Conservation (phyloP, 2,113 vertebrate species). For the Dromaius novaehollandiae region DNA sequence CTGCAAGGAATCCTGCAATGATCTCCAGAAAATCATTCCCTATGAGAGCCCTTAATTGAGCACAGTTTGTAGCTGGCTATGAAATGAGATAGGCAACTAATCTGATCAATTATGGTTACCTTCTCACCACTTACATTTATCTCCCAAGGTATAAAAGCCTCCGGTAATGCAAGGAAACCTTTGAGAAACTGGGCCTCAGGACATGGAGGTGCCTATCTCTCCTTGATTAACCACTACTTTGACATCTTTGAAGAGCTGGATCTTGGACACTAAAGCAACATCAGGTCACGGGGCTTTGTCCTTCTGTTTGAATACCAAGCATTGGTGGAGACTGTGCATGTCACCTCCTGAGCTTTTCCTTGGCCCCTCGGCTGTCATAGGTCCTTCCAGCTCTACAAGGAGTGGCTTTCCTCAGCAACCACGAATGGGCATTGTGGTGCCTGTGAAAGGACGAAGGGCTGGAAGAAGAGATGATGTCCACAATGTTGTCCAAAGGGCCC, state of each 20-base stretch:
- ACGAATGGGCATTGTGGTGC: fast-evolving
- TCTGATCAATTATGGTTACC: not conserved
- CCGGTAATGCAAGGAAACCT: not conserved
- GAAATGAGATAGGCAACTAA: not conserved
- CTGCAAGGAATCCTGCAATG: not conserved
- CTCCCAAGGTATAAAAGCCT: not conserved
- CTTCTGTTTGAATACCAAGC: not conserved
- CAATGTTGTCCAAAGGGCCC: not conserved
- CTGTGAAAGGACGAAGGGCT: not conserved
- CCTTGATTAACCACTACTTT: not conserved
- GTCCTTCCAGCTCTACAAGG: not conserved
- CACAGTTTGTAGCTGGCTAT: not conserved
- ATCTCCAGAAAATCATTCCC: too few relatives aligned
- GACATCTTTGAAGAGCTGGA: not conserved
- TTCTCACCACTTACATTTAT: fast-evolving
- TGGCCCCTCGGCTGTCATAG: not conserved
- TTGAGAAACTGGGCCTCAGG: not conserved
- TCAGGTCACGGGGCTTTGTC: fast-evolving
- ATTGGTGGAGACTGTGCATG: fast-evolving
- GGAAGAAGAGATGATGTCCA: not conserved
- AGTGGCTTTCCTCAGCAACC: not conserved
- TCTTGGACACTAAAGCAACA: not conserved
- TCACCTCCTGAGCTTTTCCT: not conserved
- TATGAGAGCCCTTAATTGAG: not conserved
- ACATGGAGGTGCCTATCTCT: not conserved